Evolutionary conservation across 2,888 invertebrate genomes (phyloP).

Genomic region (Plagodis dolabraria): DNA sequence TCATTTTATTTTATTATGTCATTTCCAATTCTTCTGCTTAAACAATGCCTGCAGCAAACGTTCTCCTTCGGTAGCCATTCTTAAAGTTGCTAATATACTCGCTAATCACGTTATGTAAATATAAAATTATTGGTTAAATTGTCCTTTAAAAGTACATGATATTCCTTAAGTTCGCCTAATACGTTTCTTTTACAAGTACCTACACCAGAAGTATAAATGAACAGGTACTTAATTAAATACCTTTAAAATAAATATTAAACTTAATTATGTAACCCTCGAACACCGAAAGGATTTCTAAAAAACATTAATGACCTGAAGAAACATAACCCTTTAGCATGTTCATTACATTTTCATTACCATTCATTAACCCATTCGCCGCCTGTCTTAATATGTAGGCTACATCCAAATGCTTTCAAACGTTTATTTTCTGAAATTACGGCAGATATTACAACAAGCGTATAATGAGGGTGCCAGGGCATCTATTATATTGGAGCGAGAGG

Average conservation of each 20-base stretch:
- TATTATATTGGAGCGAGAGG: conserved; percentile 16
- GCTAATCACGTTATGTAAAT: too few relatives aligned
- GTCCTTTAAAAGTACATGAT: too few relatives aligned
- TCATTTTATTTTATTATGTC: too few relatives aligned
- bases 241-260: conserved; percentile 10
- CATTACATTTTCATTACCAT: conserved; percentile 44
- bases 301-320: conserved; percentile 38
- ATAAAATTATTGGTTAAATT: too few relatives aligned
- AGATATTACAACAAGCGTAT: conserved; percentile 25
- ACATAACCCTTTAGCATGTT: conserved; percentile 36
- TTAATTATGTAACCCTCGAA: neutral
- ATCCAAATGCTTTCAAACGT: conserved; percentile 28
- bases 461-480: conserved; percentile 21
- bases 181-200: too few relatives aligned
- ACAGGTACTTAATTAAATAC: conserved; percentile 3
- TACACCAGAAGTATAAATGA: too few relatives aligned
- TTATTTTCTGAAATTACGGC: conserved; percentile 26
- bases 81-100: too few relatives aligned
- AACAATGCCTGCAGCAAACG: too few relatives aligned
- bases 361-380: conserved; percentile 41
- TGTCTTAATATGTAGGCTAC: conserved; percentile 22
- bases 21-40: too few relatives aligned
- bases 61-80: too few relatives aligned
- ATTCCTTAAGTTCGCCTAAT: too few relatives aligned
- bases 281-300: conserved; percentile 26